Percentiles rank a stretch among this genome's conserved stretches.
phyloP scores from a whole-genome alignment of 1,140 invertebrate genomes.

The Leptopilina boulardi region DNA sequence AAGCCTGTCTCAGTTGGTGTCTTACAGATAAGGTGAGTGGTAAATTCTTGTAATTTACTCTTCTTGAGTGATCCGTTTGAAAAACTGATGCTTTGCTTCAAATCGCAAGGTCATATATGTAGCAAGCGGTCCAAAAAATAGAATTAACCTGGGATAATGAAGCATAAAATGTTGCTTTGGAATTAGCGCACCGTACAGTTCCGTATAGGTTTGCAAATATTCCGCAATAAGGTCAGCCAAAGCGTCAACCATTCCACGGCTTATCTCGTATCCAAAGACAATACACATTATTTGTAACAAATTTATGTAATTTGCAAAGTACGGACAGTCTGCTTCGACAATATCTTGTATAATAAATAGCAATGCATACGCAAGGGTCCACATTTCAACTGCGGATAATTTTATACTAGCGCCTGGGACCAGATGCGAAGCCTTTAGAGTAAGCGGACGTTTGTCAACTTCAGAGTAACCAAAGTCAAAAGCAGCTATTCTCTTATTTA shows the following conservation, averaged over 20 bases:
- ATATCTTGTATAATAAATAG: no score
- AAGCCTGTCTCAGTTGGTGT: conserved; percentile 8
- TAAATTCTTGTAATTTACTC: conserved; percentile 17
- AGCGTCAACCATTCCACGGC: neutral
- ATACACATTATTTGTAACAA: neutral
- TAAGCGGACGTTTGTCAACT: no score
- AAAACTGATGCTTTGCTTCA: conserved; percentile 35
- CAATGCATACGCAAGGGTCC: no score
- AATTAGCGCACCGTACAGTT: neutral
- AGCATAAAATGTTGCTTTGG: conserved; percentile 42
- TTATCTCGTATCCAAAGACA: neutral
- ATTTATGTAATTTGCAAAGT: neutral
- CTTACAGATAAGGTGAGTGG: neutral
- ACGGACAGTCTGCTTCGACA: neutral
- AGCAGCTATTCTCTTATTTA: no score
- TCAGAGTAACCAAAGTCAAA: no score
- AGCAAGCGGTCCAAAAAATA: conserved; percentile 31
- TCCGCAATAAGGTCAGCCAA: neutral
- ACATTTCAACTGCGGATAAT: no score
- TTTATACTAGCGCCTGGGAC: no score
- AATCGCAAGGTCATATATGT: neutral
- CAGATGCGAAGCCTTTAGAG: no score
- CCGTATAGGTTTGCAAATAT: neutral
- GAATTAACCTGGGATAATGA: conserved; percentile 39
- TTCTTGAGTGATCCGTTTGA: conserved; percentile 27